phyloP scores from a whole-genome alignment of 2,113 vertebrate species.

The Casuarius casuarius region DNA sequence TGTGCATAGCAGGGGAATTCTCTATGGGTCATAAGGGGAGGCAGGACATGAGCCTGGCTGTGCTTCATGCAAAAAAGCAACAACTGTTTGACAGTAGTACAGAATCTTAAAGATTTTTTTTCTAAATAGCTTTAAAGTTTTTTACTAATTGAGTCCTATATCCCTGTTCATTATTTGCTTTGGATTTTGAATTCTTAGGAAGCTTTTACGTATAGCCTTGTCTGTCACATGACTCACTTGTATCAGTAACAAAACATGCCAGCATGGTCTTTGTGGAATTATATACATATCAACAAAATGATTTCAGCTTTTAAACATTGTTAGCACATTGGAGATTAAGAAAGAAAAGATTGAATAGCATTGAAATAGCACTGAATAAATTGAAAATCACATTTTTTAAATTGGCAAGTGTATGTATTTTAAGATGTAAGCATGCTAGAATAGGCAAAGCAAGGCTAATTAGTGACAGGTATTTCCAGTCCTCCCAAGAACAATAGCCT shows the following conservation, averaged over 20 bases:
- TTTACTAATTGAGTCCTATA: background rate
- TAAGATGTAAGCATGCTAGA: background rate
- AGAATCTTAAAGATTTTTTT: background rate
- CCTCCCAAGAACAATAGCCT: background rate
- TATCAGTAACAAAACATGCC: background rate
- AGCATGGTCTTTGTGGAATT: background rate
- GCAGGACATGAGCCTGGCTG: background rate
- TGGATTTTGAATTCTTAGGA: slow-evolving; percentile 11
- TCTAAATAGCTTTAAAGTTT: background rate
- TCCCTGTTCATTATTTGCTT: background rate
- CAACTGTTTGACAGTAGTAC: background rate
- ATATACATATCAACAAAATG: background rate
- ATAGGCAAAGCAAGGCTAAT: background rate
- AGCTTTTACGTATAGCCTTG: background rate
- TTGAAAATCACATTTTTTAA: background rate
- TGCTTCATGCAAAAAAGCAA: background rate
- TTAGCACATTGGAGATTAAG: background rate
- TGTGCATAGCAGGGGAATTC: background rate
- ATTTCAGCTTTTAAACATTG: slow-evolving; percentile 31
- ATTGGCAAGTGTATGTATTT: fast-evolving
- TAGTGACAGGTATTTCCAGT: background rate
- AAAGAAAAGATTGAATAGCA: background rate
- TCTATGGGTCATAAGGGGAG: background rate
- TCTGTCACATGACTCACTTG: background rate
- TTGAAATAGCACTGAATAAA: no score